Evolutionary conservation across 2,888 invertebrate species (phyloP).

Genomic region (Himalopsyche anomala): DNA sequence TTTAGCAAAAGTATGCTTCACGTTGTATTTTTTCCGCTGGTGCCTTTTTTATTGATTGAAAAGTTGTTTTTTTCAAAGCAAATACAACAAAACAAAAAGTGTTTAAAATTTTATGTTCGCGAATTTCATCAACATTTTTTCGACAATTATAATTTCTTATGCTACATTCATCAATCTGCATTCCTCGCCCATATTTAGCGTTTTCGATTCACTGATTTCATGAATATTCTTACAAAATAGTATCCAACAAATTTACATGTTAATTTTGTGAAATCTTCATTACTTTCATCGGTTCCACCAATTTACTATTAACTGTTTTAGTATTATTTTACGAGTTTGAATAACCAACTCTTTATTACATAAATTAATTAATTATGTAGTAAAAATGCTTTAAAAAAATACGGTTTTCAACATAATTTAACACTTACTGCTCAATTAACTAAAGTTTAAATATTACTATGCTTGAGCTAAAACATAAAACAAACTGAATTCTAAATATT

Average conservation of each 20-base stretch:
- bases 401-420: no score
- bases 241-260: slow-evolving; percentile 3
- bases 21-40: no score
- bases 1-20: no score
- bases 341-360: neutral
- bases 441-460: no score
- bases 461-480: no score
- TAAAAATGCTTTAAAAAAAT: no score
- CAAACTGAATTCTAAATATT: no score
- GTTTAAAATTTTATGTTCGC: neutral
- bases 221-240: slow-evolving; percentile 31
- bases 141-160: slow-evolving; percentile 6
- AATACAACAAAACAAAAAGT: neutral
- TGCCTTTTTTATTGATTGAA: no score
- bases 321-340: neutral
- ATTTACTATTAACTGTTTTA: neutral
- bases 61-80: neutral
- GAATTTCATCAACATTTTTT: slow-evolving; percentile 22
- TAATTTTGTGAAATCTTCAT: slow-evolving; percentile 15
- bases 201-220: slow-evolving; percentile 16
- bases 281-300: slow-evolving; percentile 8
- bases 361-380: no score
- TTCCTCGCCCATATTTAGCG: neutral
- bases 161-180: neutral
- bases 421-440: no score